Evolutionary conservation across 2,888 invertebrate species (phyloP).

Genomic region (Agriopis leucophaearia): DNA sequence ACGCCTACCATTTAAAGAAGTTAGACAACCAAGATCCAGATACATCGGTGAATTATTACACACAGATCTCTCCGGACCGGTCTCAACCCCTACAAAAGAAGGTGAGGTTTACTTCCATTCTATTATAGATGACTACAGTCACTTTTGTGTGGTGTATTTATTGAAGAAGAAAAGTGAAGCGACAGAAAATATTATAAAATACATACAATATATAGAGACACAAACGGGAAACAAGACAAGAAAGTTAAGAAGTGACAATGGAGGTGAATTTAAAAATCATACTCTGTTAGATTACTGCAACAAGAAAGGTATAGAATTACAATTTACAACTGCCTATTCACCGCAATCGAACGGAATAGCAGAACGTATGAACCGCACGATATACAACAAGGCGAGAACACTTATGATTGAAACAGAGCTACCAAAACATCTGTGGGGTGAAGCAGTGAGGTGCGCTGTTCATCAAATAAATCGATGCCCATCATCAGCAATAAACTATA

Average conservation of each 20-base stretch:
- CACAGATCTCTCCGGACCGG: background rate
- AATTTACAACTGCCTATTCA: background rate
- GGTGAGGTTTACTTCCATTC: background rate
- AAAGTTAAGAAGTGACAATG: too few species aligned
- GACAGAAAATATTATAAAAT: background rate
- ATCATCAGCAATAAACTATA: background rate
- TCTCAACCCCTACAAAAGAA: background rate
- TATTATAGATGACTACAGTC: slow-evolving; percentile 1
- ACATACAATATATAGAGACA: background rate
- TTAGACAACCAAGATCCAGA: background rate
- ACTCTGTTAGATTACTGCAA: background rate
- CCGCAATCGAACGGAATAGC: background rate
- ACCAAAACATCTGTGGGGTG: slow-evolving; percentile 6
- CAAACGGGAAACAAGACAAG: background rate
- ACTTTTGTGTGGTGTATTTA: background rate
- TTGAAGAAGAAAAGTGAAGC: background rate
- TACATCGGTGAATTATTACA: background rate
- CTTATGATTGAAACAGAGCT: background rate
- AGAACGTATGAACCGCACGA: slow-evolving; percentile 4
- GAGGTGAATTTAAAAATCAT: background rate
- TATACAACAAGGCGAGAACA: background rate
- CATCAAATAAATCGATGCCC: background rate
- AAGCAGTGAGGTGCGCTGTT: background rate
- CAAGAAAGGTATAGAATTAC: background rate
- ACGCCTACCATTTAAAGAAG: background rate